Percentiles rank a stretch among this genome's conserved stretches.
These are phyloP conservation scores for Agrypnus murinus DNA, from an alignment of 2,888 invertebrate species.

Conservation along the genomic window DNA sequence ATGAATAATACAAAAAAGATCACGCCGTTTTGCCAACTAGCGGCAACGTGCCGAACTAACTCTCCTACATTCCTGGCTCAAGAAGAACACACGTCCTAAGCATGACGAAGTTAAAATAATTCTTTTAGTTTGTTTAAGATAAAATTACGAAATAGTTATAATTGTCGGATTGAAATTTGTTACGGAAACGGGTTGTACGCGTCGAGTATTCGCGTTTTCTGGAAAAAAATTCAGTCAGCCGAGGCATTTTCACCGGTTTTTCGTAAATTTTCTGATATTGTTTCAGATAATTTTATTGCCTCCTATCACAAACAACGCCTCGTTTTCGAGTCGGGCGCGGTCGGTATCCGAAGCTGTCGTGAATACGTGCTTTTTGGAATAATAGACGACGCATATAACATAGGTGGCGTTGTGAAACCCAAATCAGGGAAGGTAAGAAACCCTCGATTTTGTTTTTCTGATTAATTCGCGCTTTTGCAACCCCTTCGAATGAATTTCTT, in stretches of 20 bases:
- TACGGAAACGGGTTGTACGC: conserved; percentile 29
- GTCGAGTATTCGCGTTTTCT: conserved; percentile 36
- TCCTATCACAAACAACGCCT: conserved; percentile 66
- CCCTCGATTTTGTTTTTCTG: conserved; percentile 68
- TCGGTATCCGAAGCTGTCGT: conserved; percentile 65
- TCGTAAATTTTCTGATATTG: conserved; percentile 57
- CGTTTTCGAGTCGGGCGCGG: conserved; percentile 63
- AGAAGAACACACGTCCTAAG: conserved; percentile 67
- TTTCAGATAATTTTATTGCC: conserved; percentile 65
- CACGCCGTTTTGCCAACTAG: conserved; percentile 65
- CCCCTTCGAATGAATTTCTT: conserved; percentile 58
- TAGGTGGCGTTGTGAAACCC: conserved; percentile 71
- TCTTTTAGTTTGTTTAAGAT: conserved; percentile 65
- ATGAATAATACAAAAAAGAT: conserved; percentile 65
- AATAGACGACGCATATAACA: conserved; percentile 70
- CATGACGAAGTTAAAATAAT: conserved; percentile 68
- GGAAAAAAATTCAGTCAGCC: conserved; percentile 42
- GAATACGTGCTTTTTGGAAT: conserved; percentile 71
- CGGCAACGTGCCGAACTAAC: conserved; percentile 66
- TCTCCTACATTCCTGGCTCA: conserved; percentile 68
- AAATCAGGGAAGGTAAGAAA: conserved; percentile 71
- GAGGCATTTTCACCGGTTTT: conserved; percentile 40
- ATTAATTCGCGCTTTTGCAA: conserved; percentile 62
- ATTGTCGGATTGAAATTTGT: conserved; percentile 16
- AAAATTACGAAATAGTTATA: conserved; percentile 35